These are phyloP conservation scores for Hassar affinis DNA, from an alignment of 2,113 vertebrate species.

Conservation along the genomic window DNA sequence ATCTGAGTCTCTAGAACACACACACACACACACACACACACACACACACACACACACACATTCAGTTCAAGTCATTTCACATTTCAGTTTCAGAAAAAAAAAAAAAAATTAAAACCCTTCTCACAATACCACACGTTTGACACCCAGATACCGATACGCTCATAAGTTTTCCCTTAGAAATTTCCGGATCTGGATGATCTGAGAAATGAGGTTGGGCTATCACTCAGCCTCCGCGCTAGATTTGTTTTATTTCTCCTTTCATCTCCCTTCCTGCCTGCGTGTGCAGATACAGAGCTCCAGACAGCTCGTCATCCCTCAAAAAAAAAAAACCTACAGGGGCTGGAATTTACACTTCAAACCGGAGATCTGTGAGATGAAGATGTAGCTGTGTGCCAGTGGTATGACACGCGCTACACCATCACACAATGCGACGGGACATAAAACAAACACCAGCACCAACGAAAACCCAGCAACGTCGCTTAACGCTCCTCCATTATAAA, in stretches of 20 bases:
- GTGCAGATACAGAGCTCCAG: background rate
- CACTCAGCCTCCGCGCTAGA: background rate
- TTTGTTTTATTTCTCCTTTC: background rate
- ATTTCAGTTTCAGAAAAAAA: background rate
- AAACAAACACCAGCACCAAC: too few species aligned
- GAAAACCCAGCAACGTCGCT: too few species aligned
- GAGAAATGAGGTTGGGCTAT: background rate
- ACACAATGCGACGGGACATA: too few species aligned
- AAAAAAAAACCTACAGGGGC: too few species aligned
- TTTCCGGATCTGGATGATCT: too few species aligned
- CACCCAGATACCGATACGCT: too few species aligned
- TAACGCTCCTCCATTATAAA: too few species aligned
- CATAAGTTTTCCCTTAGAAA: background rate
- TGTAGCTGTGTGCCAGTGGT: background rate
- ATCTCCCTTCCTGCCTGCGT: background rate
- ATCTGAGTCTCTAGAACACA: too few species aligned
- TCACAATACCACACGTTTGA: background rate
- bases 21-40: background rate
- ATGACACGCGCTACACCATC: background rate
- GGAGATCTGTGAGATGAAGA: background rate
- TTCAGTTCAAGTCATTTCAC: background rate
- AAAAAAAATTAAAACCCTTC: background rate
- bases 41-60: too few species aligned
- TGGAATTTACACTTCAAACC: conserved; percentile 24
- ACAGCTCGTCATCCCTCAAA: background rate